A percentile compares a stretch with the other conserved stretches of the same genome.
Evolutionary conservation across 2,113 vertebrate genomes (phyloP).

Genomic region (Galbula dea): DNA sequence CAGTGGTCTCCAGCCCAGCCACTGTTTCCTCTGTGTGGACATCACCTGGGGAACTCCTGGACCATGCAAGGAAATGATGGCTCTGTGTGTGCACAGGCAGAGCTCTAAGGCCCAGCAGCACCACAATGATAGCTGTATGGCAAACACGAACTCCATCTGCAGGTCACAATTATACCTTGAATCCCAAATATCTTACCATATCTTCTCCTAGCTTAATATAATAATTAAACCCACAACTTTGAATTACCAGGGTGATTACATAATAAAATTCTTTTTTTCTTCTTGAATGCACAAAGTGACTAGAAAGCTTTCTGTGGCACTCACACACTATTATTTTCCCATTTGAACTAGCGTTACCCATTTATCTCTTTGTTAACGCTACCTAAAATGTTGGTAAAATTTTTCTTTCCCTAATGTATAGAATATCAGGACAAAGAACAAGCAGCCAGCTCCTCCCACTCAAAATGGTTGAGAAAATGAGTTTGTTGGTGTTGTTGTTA

Average conservation of each 20-base stretch:
- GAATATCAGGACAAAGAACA: too few relatives aligned
- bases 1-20: background rate
- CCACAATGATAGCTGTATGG: background rate
- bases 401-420: too few relatives aligned
- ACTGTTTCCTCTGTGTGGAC: background rate
- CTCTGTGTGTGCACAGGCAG: background rate
- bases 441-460: background rate
- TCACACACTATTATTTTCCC: background rate
- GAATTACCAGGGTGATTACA: background rate
- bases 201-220: background rate
- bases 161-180: background rate
- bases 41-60: background rate
- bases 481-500: background rate
- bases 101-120: background rate
- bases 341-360: background rate
- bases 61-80: accelerated
- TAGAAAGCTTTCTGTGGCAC: background rate
- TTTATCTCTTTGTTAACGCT: background rate
- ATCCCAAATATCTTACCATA: background rate
- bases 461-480: background rate
- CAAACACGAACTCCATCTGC: background rate
- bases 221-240: background rate
- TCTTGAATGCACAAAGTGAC: background rate
- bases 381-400: background rate
- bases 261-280: background rate